Evolutionary conservation across 1,140 invertebrate species (phyloP).

Genomic region (Neodiprion lecontei): DNA sequence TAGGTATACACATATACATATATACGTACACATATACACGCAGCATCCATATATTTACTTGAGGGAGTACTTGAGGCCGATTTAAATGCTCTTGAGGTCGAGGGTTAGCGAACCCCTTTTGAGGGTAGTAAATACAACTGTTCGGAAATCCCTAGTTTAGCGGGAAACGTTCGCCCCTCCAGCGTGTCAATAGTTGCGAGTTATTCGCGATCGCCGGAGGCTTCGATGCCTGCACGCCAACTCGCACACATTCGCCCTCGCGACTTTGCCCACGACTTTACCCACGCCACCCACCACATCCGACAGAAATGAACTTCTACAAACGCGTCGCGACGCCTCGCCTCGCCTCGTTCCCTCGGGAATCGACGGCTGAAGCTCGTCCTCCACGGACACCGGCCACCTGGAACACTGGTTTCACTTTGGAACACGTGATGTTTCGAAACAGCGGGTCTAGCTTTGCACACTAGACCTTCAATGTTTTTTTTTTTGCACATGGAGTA

Average conservation of each 20-base stretch:
- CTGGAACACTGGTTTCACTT: neutral
- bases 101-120: neutral
- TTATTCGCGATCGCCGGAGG: neutral
- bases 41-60: no score
- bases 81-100: constrained; percentile 7
- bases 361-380: neutral
- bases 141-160: constrained; percentile 7
- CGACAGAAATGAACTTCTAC: neutral
- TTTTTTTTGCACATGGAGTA: neutral
- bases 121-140: neutral
- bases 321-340: neutral
- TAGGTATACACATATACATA: neutral
- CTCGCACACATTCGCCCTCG: neutral
- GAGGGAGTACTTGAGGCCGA: neutral
- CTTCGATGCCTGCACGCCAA: neutral
- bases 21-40: neutral
- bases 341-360: neutral
- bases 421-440: neutral
- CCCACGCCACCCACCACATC: neutral
- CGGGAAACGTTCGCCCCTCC: neutral
- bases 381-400: neutral
- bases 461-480: neutral
- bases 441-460: neutral
- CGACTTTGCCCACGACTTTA: no score
- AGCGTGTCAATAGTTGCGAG: neutral